Percentiles rank a stretch among this genome's conserved stretches.
These are phyloP conservation scores for Tadarida brasiliensis DNA, from an alignment of 2,797 vertebrate genomes.

Conservation along the genomic window DNA sequence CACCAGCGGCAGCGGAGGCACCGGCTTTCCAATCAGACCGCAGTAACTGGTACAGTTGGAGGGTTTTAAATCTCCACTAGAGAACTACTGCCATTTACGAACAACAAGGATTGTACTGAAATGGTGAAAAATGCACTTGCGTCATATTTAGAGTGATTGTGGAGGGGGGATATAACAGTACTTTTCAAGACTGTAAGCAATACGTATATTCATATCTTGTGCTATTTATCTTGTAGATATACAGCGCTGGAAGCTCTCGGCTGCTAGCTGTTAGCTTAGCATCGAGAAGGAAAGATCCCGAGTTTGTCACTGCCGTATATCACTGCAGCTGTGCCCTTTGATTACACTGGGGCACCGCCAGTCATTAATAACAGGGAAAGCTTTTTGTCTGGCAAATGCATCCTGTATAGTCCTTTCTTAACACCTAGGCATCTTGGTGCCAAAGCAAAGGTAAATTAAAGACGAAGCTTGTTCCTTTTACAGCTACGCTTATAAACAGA, in stretches of 20 bases:
- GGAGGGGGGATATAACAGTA: constrained; percentile 87
- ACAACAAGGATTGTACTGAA: constrained; percentile 85
- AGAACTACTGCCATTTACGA: constrained; percentile 86
- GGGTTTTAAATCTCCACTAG: constrained; percentile 87
- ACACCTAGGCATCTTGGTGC: constrained; percentile 85
- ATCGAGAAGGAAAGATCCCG: constrained; percentile 85
- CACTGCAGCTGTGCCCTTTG: constrained; percentile 90
- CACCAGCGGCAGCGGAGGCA: constrained; percentile 74
- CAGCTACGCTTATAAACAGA: constrained; percentile 80
- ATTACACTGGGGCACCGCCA: constrained; percentile 89
- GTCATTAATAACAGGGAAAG: constrained; percentile 90
- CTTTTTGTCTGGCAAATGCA: constrained; percentile 90
- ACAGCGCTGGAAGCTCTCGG: constrained; percentile 85
- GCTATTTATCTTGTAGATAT: constrained; percentile 91
- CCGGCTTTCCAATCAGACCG: constrained; percentile 79
- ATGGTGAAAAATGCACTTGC: constrained; percentile 88
- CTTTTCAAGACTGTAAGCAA: constrained; percentile 88
- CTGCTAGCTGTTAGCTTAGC: constrained; percentile 87
- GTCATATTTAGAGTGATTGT: constrained; percentile 89
- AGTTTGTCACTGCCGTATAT: constrained; percentile 90
- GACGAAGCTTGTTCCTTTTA: constrained; percentile 83
- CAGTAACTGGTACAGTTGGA: constrained; percentile 67
- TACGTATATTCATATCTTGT: constrained; percentile 87
- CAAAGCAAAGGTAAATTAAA: constrained; percentile 87
- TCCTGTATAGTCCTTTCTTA: constrained; percentile 79